Evolutionary conservation across 2,113 vertebrate genomes (phyloP).

Genomic region (Campylomormyrus tamandua): DNA sequence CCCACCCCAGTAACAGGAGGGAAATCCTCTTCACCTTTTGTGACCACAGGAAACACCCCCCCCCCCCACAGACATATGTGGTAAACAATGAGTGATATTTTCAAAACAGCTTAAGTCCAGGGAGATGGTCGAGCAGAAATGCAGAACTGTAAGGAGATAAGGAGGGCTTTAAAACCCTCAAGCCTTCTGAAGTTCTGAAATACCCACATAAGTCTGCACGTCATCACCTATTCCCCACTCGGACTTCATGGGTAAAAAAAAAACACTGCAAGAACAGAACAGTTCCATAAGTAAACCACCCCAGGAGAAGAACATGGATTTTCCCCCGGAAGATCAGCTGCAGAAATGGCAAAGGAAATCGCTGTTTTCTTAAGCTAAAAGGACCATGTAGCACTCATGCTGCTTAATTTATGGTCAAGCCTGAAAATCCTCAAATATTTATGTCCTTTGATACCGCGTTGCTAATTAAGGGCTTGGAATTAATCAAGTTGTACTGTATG

Average conservation of each 20-base stretch:
- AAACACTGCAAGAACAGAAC: not conserved
- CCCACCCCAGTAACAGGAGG: not conserved
- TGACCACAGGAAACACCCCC: not conserved
- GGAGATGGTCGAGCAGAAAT: not conserved
- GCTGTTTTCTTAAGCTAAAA: not conserved
- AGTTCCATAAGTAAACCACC: not conserved
- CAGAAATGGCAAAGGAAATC: not conserved
- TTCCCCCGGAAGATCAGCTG: not conserved
- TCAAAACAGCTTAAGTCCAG: not conserved
- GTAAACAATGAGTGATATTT: not conserved
- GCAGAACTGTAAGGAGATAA: not conserved
- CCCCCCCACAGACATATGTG: not conserved
- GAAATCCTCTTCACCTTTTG: not conserved
- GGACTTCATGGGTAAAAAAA: not conserved
- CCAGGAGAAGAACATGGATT: not conserved
- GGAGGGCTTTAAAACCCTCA: not conserved
- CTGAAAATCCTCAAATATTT: not conserved
- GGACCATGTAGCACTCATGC: not conserved
- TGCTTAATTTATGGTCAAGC: not conserved
- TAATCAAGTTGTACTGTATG: not conserved
- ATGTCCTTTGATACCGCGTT: not conserved
- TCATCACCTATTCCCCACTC: not conserved
- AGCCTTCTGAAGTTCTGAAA: not conserved
- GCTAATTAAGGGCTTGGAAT: not conserved
- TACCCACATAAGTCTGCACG: not conserved